Conservation (phyloP, 2,888 invertebrate species). For the Steinernema hermaphroditum region DNA sequence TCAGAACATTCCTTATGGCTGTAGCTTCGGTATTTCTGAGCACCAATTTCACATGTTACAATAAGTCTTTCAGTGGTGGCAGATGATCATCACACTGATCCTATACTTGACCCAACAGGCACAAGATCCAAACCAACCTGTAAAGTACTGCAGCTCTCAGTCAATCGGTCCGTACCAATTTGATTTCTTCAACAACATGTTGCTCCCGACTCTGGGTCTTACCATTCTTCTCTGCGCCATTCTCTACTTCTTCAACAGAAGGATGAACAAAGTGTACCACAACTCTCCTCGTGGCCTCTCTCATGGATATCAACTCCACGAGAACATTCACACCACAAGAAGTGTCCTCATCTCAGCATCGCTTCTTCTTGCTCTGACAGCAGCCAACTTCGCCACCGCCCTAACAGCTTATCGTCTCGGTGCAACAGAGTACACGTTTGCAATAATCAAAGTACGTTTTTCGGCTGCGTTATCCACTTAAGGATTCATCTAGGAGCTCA, state of each 20-base stretch:
- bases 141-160: conserved; percentile 7
- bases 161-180: background rate
- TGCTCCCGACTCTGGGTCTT: background rate
- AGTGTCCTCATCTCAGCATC: background rate
- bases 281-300: background rate
- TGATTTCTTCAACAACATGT: background rate
- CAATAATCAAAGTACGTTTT: conserved; percentile 17
- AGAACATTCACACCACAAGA: conserved; percentile 19
- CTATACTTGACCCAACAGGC: background rate
- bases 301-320: conserved; percentile 7
- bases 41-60: background rate
- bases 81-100: background rate
- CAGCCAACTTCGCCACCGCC: background rate
- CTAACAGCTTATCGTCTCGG: background rate
- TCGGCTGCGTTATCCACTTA: too few species aligned
- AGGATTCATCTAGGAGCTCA: background rate
- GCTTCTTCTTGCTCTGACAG: background rate
- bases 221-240: background rate
- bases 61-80: conserved; percentile 7
- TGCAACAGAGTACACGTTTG: background rate
- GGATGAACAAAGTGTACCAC: background rate
- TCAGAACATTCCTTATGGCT: background rate
- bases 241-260: background rate
- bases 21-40: background rate
- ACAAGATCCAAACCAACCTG: background rate